A percentile compares a stretch with the other conserved stretches of the same genome.
Evolutionary conservation across 2,797 vertebrate species (phyloP).

Genomic region (Labroides dimidiatus): DNA sequence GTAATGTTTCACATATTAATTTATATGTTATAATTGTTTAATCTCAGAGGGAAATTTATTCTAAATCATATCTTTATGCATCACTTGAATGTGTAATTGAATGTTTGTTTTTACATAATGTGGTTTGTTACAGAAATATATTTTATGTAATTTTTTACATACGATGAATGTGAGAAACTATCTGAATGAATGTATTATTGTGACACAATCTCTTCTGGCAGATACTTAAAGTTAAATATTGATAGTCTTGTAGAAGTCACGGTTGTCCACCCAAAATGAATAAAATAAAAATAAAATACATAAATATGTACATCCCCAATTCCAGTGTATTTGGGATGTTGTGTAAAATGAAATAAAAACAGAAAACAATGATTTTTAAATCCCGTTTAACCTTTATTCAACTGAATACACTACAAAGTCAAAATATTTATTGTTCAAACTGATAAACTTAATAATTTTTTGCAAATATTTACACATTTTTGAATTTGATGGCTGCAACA

Average conservation of each 20-base stretch:
- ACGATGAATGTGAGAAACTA: constrained; percentile 9
- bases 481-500: too few relatives aligned
- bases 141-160: constrained; percentile 13
- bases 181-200: constrained; percentile 29
- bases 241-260: background rate
- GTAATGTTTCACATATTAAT: background rate
- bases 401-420: too few relatives aligned
- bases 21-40: background rate
- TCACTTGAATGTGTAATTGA: constrained; percentile 16
- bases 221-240: constrained; percentile 31
- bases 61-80: background rate
- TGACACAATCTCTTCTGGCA: background rate
- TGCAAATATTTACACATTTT: too few relatives aligned
- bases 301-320: too few relatives aligned
- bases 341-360: too few relatives aligned
- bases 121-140: constrained; percentile 14
- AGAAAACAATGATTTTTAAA: too few relatives aligned
- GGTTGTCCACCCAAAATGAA: too few relatives aligned
- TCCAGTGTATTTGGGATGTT: too few relatives aligned
- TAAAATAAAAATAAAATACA: too few relatives aligned
- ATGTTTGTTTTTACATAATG: constrained; percentile 10
- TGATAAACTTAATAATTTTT: too few relatives aligned
- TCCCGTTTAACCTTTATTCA: too few relatives aligned
- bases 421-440: too few relatives aligned
- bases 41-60: constrained; percentile 2